These are phyloP conservation scores for Hetaerina titia DNA, from an alignment of 2,888 invertebrate genomes.

Conservation along the genomic window DNA sequence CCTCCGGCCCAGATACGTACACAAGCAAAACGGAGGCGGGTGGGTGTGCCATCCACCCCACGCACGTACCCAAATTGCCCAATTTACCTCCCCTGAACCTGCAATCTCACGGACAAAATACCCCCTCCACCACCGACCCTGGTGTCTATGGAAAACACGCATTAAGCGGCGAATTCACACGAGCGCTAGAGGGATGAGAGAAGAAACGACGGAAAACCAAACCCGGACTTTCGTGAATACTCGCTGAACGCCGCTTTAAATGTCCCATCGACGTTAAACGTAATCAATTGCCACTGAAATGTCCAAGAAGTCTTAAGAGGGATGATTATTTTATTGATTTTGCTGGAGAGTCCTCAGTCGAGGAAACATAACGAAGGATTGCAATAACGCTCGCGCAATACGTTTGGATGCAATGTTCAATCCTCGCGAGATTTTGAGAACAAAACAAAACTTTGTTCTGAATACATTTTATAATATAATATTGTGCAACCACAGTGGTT, in stretches of 20 bases:
- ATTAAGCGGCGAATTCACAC: background rate
- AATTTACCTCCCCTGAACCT: background rate
- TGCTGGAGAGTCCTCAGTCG: no score
- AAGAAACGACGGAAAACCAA: background rate
- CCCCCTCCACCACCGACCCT: background rate
- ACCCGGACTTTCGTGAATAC: background rate
- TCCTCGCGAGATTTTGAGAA: no score
- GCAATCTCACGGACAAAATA: constrained; percentile 14
- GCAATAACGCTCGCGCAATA: no score
- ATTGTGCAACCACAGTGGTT: no score
- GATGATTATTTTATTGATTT: no score
- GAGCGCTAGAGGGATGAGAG: background rate
- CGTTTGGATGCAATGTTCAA: no score
- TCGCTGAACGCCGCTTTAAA: background rate
- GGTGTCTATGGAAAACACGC: background rate
- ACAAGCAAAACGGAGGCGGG: background rate
- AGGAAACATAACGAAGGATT: no score
- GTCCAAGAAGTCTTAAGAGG: no score
- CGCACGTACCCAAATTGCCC: background rate
- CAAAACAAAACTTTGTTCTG: no score
- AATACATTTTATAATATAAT: no score
- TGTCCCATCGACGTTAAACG: background rate
- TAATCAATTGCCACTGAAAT: background rate
- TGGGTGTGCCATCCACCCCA: background rate
- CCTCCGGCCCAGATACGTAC: background rate